Evolutionary conservation across 2,888 invertebrate genomes (phyloP).

Genomic region (Drosophila greeni): DNA sequence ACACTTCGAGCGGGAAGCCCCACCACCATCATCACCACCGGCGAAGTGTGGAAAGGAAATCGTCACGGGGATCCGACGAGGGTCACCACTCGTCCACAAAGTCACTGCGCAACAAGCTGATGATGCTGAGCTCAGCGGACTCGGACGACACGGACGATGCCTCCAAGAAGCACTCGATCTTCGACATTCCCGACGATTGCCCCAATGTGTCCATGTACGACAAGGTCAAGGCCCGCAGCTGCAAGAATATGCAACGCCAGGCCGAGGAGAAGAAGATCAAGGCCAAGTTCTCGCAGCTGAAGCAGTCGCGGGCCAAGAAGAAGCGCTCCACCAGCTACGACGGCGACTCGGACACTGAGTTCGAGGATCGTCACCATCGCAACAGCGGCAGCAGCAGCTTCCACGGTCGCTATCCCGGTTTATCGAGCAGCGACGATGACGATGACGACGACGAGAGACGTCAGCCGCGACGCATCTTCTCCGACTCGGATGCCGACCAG

Average conservation of each 20-base stretch:
- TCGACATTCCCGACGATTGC: slow-evolving; percentile 90
- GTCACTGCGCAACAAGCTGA: slow-evolving; percentile 74
- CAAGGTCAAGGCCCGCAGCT: slow-evolving; percentile 95
- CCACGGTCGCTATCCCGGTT: slow-evolving; percentile 56
- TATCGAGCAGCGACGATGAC: slow-evolving; percentile 77
- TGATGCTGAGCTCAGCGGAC: slow-evolving; percentile 84
- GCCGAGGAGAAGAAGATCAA: slow-evolving; percentile 94
- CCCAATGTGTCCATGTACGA: slow-evolving; percentile 99
- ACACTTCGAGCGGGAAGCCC: slow-evolving; percentile 53
- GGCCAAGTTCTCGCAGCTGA: slow-evolving; percentile 92
- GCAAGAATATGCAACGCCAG: slow-evolving; percentile 95
- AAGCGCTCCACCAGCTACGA: slow-evolving; percentile 93
- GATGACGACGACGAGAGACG: slow-evolving; percentile 67
- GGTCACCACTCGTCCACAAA: slow-evolving; percentile 65
- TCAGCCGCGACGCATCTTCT: slow-evolving; percentile 68
- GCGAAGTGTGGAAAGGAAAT: slow-evolving; percentile 68
- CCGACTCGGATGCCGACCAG: slow-evolving; percentile 78
- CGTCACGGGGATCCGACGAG: slow-evolving; percentile 67
- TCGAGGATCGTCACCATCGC: slow-evolving; percentile 76
- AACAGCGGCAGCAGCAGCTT: slow-evolving; percentile 70
- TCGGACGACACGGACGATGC: slow-evolving; percentile 83
- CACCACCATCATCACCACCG: slow-evolving; percentile 61
- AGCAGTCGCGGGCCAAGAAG: slow-evolving; percentile 92
- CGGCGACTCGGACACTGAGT: slow-evolving; percentile 88
- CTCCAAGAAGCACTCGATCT: slow-evolving; percentile 91